phyloP scores from a whole-genome alignment of 2,113 vertebrate genomes.

The Haemorhous mexicanus region DNA sequence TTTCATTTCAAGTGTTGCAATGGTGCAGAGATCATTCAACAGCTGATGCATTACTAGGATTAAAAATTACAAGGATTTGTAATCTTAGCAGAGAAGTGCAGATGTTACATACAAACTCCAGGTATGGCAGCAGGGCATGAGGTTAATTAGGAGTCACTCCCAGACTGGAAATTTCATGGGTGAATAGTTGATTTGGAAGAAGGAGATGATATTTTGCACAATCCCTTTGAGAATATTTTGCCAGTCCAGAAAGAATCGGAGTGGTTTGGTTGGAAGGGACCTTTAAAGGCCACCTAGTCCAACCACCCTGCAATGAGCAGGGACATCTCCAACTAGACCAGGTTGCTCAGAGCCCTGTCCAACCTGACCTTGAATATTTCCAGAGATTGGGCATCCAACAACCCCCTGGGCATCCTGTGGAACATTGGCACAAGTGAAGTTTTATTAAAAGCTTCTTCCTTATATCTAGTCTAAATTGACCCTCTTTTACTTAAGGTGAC shows the following conservation, averaged over 20 bases:
- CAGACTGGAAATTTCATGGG: neutral
- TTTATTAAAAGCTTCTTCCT: neutral
- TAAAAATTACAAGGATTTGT: neutral
- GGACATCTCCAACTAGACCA: neutral
- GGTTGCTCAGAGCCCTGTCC: neutral
- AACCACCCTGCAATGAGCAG: neutral
- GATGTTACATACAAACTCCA: neutral
- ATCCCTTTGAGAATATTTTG: neutral
- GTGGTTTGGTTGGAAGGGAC: neutral
- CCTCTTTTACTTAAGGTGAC: neutral
- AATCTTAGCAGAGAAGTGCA: neutral
- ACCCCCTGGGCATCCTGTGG: neutral
- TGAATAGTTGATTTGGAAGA: neutral
- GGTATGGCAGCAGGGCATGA: neutral
- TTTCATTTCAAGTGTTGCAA: neutral
- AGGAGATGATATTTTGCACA: neutral
- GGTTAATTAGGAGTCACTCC: neutral
- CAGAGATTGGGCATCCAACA: neutral
- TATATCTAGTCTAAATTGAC: neutral
- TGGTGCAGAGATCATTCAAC: neutral
- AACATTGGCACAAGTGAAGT: neutral
- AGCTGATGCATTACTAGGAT: neutral
- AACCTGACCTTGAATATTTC: neutral
- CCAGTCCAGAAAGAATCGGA: neutral
- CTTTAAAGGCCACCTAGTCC: neutral